phyloP scores from a whole-genome alignment of 2,113 vertebrate species.

The Xiphophorus maculatus region DNA sequence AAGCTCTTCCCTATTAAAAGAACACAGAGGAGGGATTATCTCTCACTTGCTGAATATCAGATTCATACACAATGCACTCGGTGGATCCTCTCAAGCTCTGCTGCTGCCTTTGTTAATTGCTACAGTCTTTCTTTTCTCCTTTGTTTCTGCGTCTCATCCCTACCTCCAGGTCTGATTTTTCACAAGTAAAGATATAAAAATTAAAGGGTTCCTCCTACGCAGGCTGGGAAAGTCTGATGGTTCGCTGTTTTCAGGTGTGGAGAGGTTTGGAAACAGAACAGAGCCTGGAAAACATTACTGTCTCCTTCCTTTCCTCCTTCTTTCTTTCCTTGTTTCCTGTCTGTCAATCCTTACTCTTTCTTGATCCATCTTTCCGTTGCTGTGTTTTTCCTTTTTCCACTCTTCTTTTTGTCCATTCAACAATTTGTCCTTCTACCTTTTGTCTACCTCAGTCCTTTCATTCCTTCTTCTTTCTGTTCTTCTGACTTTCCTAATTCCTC shows the following conservation, averaged over 20 bases:
- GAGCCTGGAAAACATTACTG: background rate
- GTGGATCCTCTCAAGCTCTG: conserved; percentile 53
- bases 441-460: too few species aligned
- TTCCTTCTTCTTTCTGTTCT: background rate
- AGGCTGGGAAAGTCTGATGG: background rate
- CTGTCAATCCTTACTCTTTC: background rate
- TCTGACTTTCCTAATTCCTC: too few species aligned
- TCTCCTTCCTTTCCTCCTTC: background rate
- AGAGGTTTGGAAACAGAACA: too few species aligned
- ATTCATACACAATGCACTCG: conserved; percentile 66
- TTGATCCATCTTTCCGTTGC: background rate
- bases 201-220: conserved; percentile 10
- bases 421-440: background rate
- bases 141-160: conserved; percentile 13
- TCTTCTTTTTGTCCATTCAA: background rate
- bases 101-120: conserved; percentile 70
- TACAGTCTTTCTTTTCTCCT: conserved; percentile 20
- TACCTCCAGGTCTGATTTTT: conserved; percentile 11
- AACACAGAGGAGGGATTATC: conserved; percentile 76
- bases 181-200: conserved; percentile 54
- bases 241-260: background rate
- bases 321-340: background rate
- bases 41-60: conserved; percentile 77
- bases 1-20: conserved; percentile 77
- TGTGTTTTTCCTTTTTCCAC: background rate